These are phyloP conservation scores for Erethizon dorsatum DNA, from an alignment of 2,797 vertebrate genomes.

Conservation along the genomic window DNA sequence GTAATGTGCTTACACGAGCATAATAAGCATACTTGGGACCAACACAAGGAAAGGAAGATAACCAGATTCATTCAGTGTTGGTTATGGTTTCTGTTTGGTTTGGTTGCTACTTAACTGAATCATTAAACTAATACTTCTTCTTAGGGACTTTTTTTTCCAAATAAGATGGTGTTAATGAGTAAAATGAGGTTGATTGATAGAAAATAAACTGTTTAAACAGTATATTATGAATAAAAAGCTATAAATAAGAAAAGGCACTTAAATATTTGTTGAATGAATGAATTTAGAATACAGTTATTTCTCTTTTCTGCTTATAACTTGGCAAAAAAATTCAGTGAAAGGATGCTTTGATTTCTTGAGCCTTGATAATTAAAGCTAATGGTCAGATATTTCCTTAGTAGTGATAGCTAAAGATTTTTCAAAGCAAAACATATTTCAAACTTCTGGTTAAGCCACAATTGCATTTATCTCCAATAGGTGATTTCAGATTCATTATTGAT, in stretches of 20 bases:
- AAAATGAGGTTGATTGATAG: background rate
- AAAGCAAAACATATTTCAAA: background rate
- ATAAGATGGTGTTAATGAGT: background rate
- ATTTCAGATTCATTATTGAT: conserved; percentile 25
- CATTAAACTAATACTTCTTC: background rate
- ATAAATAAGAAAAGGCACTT: background rate
- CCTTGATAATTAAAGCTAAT: background rate
- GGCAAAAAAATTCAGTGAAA: background rate
- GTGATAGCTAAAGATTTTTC: background rate
- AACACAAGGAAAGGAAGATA: background rate
- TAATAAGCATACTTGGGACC: background rate
- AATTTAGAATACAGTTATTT: conserved; percentile 8
- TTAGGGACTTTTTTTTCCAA: background rate
- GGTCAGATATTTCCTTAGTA: background rate
- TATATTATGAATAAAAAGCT: background rate
- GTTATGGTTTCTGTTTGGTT: background rate
- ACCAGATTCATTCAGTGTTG: background rate
- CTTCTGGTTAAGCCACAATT: background rate
- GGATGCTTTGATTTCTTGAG: background rate
- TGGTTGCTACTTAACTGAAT: background rate
- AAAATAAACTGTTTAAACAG: background rate
- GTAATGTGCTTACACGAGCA: background rate
- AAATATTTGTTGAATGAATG: background rate
- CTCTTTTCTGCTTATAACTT: background rate
- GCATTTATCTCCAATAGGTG: background rate